Evolutionary conservation across 1,140 invertebrate genomes (phyloP).

Genomic region (Phymastichus coffea): DNA sequence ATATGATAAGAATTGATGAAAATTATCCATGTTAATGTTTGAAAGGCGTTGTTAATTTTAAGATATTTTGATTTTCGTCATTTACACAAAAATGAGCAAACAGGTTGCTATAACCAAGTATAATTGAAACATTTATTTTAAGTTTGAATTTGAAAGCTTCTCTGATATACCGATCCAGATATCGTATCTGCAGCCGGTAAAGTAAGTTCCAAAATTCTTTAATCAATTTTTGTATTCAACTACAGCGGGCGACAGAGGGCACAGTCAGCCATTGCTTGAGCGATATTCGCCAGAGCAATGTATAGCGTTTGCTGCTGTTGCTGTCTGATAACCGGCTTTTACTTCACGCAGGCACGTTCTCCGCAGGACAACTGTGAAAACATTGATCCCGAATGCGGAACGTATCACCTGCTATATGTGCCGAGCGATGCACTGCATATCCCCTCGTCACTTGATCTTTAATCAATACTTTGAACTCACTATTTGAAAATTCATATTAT

Average conservation of each 20-base stretch:
- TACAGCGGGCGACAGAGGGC: not conserved
- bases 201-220: not conserved
- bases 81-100: too few species aligned
- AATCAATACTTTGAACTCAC: constrained; percentile 18
- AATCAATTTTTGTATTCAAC: too few species aligned
- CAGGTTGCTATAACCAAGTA: too few species aligned
- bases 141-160: not conserved
- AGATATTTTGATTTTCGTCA: too few species aligned
- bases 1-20: too few species aligned
- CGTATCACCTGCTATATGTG: constrained; percentile 19
- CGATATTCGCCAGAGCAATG: not conserved
- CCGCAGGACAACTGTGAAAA: constrained; percentile 21
- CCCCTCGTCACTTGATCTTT: constrained; percentile 15
- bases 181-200: not conserved
- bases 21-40: too few species aligned
- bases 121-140: not conserved
- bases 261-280: not conserved
- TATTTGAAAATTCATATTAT: too few species aligned
- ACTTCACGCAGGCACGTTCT: not conserved
- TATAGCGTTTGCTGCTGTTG: not conserved
- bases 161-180: not conserved
- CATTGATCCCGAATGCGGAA: constrained; percentile 23
- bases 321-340: constrained; percentile 16
- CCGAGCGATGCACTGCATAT: not conserved
- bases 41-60: too few species aligned